Percentiles rank a stretch among this genome's conserved stretches.
Evolutionary conservation across 2,888 invertebrate genomes (phyloP).

Genomic region (Tromatobia lineatoria): DNA sequence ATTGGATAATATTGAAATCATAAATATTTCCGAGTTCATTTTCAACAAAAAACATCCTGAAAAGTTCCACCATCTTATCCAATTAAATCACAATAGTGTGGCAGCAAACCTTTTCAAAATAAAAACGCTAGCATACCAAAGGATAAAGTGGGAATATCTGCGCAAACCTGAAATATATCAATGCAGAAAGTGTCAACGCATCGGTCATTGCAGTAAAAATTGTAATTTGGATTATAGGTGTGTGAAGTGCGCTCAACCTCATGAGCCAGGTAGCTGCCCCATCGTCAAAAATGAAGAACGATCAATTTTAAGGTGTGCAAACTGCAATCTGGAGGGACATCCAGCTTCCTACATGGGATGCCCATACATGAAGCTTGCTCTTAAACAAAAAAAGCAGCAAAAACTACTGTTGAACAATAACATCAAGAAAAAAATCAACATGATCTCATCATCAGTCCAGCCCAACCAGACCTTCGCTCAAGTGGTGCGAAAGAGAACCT

Average conservation of each 20-base stretch:
- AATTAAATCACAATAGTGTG: constrained; percentile 17
- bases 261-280: constrained; percentile 38
- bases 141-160: constrained; percentile 33
- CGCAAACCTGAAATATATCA: constrained; percentile 16
- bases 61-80: constrained; percentile 4
- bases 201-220: constrained; percentile 38
- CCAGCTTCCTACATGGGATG: constrained; percentile 55
- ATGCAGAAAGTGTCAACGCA: constrained; percentile 51
- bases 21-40: not conserved
- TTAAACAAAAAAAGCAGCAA: not conserved
- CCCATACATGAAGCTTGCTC: constrained; percentile 38
- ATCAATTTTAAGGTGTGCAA: not conserved
- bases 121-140: constrained; percentile 21
- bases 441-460: not conserved
- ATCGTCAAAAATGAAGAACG: no score
- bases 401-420: not conserved
- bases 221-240: constrained; percentile 48
- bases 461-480: not conserved
- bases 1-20: not conserved
- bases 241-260: constrained; percentile 43
- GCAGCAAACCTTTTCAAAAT: constrained; percentile 17
- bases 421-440: not conserved
- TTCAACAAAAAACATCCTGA: not conserved
- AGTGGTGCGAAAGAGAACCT: not conserved
- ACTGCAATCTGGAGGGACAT: constrained; percentile 37